Base-by-base conservation (phyloP, 2,888 invertebrate species). In the Dugesia japonica region DNA sequence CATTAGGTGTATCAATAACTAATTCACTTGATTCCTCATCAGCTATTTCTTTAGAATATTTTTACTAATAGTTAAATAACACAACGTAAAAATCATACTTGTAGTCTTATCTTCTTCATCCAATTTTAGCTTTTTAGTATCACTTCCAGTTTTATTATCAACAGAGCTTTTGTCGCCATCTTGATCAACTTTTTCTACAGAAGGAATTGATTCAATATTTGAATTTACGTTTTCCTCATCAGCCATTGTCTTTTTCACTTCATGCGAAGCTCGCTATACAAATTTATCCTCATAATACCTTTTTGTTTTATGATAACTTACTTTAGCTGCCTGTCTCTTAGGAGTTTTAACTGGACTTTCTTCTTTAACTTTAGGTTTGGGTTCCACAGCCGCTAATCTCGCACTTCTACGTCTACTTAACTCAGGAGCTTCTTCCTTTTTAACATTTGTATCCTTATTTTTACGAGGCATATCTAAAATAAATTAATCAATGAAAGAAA, bases 391-490 rank as follows among this genome's bases (percentile, higher is more conserved):
- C n/a, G 56, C 56, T n/a, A 56, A 56, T 20, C 56, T n/a, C 4
- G 56, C 56, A 23, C 56, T 56, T 56, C 56, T n/a, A 23, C 56
- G 56, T 4, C 56, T 4, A 23, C 56, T 56, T 23, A 56, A 56
- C 17, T 56, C 56, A 4, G 56, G 56, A n/a, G 56, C 56, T 56
- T 56, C 56, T 56, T 56, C 56, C 23, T 56, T 56, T 56, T 56
- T 56, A 4, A 23, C n/a, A 9, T 4, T n/a, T 4, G 56, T 20
- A 9, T 56, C 56, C 23, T 56, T 56, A 23, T 56, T 56, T 56
- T 56, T 56, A 56, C 56, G 56, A 56, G 56, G 56, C 56, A 56
- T 56, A 56, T 56, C 56, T 56, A 56, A 56, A 56, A 23, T 23
- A 4, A 56, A 56, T 20, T 20, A 13, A 56, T n/a, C 17, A 23